Base-by-base conservation (phyloP, 2,888 invertebrate species). In the Agonopterix alstromeriana region DNA sequence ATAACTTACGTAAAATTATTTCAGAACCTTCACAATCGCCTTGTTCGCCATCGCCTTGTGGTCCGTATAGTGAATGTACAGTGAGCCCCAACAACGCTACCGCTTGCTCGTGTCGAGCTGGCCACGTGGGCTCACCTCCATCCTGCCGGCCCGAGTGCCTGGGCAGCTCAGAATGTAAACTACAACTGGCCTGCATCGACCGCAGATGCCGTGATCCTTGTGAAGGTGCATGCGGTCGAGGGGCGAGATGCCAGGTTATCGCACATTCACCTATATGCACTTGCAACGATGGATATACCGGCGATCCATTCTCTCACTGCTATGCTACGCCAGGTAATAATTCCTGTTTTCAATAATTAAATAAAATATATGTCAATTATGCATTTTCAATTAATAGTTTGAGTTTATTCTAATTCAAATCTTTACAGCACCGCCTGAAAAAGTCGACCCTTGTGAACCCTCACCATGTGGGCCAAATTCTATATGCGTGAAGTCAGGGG, bases 11-110 rank as follows among this genome's bases (percentile, higher is more conserved):
- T 38, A 4, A n/a, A n/a, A 38, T 38, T 38, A n/a, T 38, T 38
- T 38, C 38, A 38, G 38, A 38, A 38, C n/a, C 38, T 9, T 55
- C 57, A 8, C 67, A 65, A 48, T 67, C 71, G 44, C 87, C 90
- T 9, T 97, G 96, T 70, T 85, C 92, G 42, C 95, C 94, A 45
- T 93, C 93, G 45, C 95, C 95, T 0, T 97, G 97, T 67, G 95
- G 94, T 4, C 90, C 93, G 8, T 94, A 94, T 67, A 93, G 94
- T 42, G 84, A 91, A 60, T 94, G 93, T 65, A 74, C 80, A 52
- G 82, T 88, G 10, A 86, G 80, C 51, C 51, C 72, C 5, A 82
- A 77, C 43, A 89, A 89, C 45, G 90, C 92, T 53, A 93, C 93
- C 14, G 85, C 92, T 48, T 95, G 95, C 68, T 91, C 92, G 5